Evolutionary conservation across 2,797 vertebrate genomes (phyloP), one percentile per base, ranked within the genome.

Genomic region (Periophthalmus magnuspinnatus): DNA sequence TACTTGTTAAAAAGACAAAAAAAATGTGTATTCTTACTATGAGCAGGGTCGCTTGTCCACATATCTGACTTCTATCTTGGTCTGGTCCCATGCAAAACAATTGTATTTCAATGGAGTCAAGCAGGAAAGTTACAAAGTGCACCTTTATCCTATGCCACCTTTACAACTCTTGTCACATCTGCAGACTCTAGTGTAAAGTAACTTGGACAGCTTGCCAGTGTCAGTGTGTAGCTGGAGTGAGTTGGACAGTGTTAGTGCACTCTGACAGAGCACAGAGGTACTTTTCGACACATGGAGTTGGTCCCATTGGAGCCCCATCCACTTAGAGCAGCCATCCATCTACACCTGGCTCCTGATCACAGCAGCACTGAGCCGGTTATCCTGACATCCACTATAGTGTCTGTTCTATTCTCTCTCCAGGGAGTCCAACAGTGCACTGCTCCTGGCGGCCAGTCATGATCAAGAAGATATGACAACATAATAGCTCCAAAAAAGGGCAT

Each of bases 301-400:
- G 60, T 78, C 83, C 82, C 78, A 45, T 65, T 50, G 63, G 85
- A 82, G 89, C 88, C 89, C 21, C 2, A 69, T 50, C 22, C 70
- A 65, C 68, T 92, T 88, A 86, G 67, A 71, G 72, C 75, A 73
- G 75, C 70, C 79, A 84, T 83, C 89, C 81, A 28, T 88, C 81
- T 77, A 65, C 22, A 74, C 69, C 77, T 76, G 71, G 65, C 69
- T 70, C 67, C 79, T 83, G 81, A 87, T 83, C 84, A 76, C 67
- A 56, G 60, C 36, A 6, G 52, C 70, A 58, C 75, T 0, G 22
- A 79, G 79, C 41, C 47, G 69, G 63, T 67, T 60, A 65, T 68
- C 70, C 68, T 69, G 79, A 81, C 80, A 65, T 79, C 67, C 72
- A 79, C 61, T 72, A 67, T 60, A 75, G 79, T 78, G 68, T 70